Conservation (phyloP, 2,113 vertebrate species). For the Trochalopteron elliotii region DNA sequence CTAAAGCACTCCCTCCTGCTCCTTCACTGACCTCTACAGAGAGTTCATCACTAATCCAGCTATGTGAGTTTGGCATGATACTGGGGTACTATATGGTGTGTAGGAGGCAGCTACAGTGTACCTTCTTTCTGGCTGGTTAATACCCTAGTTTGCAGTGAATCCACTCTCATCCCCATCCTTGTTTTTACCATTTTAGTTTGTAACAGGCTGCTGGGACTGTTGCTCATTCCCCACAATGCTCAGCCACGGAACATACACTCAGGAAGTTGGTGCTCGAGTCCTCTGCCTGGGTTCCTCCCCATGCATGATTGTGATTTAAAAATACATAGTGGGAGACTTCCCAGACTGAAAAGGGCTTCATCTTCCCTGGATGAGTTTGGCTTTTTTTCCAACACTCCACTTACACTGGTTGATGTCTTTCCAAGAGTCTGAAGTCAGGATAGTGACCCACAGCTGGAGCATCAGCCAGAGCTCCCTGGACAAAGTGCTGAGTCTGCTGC, state of each 20-base stretch:
- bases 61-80: background rate
- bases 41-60: background rate
- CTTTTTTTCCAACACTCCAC: background rate
- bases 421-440: background rate
- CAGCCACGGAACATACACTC: rapidly evolving
- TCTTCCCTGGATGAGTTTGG: background rate
- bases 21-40: background rate
- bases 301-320: background rate
- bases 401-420: background rate
- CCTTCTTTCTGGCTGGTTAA: background rate
- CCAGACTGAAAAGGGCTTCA: background rate
- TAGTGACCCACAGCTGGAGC: background rate
- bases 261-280: background rate
- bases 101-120: background rate
- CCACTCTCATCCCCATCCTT: rapidly evolving
- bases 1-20: background rate
- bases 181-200: background rate
- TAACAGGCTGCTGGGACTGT: background rate
- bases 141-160: background rate
- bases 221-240: background rate
- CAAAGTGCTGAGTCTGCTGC: background rate
- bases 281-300: background rate
- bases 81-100: background rate
- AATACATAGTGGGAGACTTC: background rate
- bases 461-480: background rate